phyloP scores from a whole-genome alignment of 2,113 vertebrate species.

The Perccottus glenii region DNA sequence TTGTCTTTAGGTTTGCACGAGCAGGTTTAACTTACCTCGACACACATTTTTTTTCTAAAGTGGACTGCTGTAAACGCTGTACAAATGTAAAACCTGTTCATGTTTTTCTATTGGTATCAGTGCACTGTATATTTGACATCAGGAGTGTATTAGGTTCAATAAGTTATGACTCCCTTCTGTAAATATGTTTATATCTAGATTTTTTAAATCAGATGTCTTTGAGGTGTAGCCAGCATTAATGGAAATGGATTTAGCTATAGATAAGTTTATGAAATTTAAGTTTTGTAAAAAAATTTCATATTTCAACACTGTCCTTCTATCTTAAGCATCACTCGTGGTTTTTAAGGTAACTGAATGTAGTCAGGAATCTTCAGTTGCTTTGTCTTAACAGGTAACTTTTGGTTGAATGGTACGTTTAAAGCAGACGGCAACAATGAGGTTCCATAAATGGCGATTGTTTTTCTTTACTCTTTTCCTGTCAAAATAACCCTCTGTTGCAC shows the following conservation, averaged over 20 bases:
- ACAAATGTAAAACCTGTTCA: constrained; percentile 69
- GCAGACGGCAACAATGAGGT: too few relatives aligned
- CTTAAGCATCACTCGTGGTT: constrained; percentile 23
- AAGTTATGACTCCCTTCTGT: constrained; percentile 71
- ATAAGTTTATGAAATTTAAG: constrained; percentile 46
- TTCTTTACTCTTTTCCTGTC: too few relatives aligned
- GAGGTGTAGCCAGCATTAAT: constrained; percentile 72
- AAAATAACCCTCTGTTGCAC: too few relatives aligned
- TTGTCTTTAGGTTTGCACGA: too few relatives aligned
- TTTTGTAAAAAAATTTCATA: constrained; percentile 71
- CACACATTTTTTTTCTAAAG: too few relatives aligned
- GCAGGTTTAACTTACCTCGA: too few relatives aligned
- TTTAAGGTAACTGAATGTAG: constrained; percentile 69
- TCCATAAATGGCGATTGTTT: too few relatives aligned
- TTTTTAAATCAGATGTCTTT: constrained; percentile 53
- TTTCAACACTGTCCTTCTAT: constrained; percentile 15
- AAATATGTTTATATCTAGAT: constrained; percentile 75
- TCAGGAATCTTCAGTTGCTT: neutral
- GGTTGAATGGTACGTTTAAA: too few relatives aligned
- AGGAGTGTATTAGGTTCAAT: constrained; percentile 49
- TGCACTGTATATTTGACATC: constrained; percentile 46
- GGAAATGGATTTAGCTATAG: constrained; percentile 62
- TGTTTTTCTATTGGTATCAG: constrained; percentile 50
- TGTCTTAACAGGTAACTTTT: constrained; percentile 11
- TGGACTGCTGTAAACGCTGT: constrained; percentile 33